A percentile compares a stretch with the other conserved stretches of the same genome.
Conservation (phyloP, 92 coral and sea anemone species). For the Epizoanthus rinbou region DNA sequence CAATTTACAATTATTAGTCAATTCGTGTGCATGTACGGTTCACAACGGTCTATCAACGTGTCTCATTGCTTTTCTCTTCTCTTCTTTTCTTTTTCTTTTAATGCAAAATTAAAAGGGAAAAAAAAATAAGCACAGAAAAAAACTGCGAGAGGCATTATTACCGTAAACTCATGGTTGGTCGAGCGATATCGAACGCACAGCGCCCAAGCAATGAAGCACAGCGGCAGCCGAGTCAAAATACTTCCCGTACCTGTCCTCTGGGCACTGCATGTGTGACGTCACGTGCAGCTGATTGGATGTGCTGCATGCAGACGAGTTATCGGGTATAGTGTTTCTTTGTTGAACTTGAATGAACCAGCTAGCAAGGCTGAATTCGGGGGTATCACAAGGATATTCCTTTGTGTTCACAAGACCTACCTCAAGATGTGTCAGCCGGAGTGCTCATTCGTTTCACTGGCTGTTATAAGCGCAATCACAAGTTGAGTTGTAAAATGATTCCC, state of each 20-base stretch:
- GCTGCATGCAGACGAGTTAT: not conserved
- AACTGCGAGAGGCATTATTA: no score
- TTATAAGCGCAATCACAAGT: slow-evolving; percentile 9
- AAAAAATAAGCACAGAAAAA: no score
- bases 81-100: no score
- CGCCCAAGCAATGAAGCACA: not conserved
- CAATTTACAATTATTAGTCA: no score
- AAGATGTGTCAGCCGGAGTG: slow-evolving; percentile 6
- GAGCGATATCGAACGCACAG: no score
- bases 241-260: not conserved
- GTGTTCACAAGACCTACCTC: not conserved
- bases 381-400: not conserved
- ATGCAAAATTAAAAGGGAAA: no score
- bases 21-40: no score
- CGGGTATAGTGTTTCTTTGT: slow-evolving; percentile 17
- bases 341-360: not conserved
- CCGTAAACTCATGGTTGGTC: no score
- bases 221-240: not conserved
- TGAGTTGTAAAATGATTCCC: slow-evolving; percentile 40
- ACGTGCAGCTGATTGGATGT: not conserved
- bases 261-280: slow-evolving; percentile 32
- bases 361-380: slow-evolving; percentile 10
- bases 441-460: slow-evolving; percentile 10
- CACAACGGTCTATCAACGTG: no score
- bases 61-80: no score